Percentiles rank a stretch among this genome's conserved stretches.
phyloP scores from a whole-genome alignment of 1,140 invertebrate species.

The Brachionus calyciflorus region DNA sequence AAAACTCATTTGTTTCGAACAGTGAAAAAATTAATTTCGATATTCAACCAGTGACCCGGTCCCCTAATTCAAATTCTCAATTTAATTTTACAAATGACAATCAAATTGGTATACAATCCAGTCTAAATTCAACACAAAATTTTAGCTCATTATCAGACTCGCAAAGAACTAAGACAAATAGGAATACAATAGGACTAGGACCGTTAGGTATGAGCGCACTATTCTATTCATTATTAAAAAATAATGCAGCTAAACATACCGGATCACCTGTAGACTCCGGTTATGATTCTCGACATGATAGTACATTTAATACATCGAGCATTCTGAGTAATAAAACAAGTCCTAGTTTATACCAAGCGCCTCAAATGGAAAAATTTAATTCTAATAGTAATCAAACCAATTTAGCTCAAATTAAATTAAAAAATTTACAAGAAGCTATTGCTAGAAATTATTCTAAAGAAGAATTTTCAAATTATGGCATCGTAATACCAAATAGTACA shows the following conservation, averaged over 20 bases:
- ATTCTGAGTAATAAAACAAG: not conserved
- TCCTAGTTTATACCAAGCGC: not conserved
- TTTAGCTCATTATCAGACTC: not conserved
- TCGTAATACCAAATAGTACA: not conserved
- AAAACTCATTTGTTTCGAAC: not conserved
- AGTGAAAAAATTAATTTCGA: too few relatives aligned
- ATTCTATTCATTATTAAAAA: constrained; percentile 32
- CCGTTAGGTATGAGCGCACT: constrained; percentile 11
- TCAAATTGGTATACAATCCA: too few relatives aligned
- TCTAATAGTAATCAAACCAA: not conserved
- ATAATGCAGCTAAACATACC: not conserved
- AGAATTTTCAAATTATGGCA: constrained; percentile 21
- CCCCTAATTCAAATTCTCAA: too few relatives aligned
- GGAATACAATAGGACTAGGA: constrained; percentile 11
- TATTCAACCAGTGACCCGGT: too few relatives aligned
- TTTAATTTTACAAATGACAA: too few relatives aligned
- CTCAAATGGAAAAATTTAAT: not conserved
- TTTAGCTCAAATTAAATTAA: constrained; percentile 10
- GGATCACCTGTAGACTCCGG: not conserved
- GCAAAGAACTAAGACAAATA: not conserved
- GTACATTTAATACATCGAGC: not conserved
- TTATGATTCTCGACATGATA: constrained; percentile 1
- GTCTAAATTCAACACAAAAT: too few relatives aligned
- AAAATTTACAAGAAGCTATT: constrained; percentile 21
- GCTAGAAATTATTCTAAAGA: constrained; percentile 3